Evolutionary conservation across 2,113 vertebrate species (phyloP).

Genomic region (Engraulis encrasicolus): DNA sequence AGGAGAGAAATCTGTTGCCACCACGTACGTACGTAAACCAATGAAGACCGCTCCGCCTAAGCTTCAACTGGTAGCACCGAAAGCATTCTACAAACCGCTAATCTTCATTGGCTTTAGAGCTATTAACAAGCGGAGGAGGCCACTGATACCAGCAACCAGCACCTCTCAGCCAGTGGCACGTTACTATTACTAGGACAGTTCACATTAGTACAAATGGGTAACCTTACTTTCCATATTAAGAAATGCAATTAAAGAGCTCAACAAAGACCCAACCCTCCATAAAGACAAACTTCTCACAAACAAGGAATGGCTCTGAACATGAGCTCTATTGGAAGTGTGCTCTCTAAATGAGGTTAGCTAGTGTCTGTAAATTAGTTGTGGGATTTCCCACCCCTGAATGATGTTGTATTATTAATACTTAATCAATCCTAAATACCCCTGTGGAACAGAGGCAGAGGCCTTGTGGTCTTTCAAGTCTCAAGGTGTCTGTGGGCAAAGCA

Average conservation of each 20-base stretch:
- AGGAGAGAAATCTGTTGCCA: neutral
- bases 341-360: neutral
- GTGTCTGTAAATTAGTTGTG: neutral
- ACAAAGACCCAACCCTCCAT: neutral
- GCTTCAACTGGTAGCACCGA: neutral
- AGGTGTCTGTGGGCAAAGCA: slow-evolving; percentile 41
- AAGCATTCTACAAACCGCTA: neutral
- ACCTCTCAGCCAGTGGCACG: slow-evolving; percentile 58
- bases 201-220: neutral
- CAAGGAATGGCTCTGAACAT: neutral
- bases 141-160: slow-evolving; percentile 61
- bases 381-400: neutral
- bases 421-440: neutral
- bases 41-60: neutral
- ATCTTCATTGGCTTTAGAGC: neutral
- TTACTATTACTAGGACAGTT: neutral
- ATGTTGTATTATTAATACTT: neutral
- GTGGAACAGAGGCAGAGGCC: neutral
- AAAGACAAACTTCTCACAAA: neutral
- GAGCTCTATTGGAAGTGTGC: neutral
- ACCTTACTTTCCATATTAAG: neutral
- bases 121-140: slow-evolving; percentile 53
- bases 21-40: slow-evolving; percentile 2
- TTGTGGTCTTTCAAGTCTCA: neutral
- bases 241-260: neutral